Percentiles rank a stretch among this genome's conserved stretches.
These are phyloP conservation scores for Urophycis tenuis DNA, from an alignment of 2,797 vertebrate genomes.

Conservation along the genomic window DNA sequence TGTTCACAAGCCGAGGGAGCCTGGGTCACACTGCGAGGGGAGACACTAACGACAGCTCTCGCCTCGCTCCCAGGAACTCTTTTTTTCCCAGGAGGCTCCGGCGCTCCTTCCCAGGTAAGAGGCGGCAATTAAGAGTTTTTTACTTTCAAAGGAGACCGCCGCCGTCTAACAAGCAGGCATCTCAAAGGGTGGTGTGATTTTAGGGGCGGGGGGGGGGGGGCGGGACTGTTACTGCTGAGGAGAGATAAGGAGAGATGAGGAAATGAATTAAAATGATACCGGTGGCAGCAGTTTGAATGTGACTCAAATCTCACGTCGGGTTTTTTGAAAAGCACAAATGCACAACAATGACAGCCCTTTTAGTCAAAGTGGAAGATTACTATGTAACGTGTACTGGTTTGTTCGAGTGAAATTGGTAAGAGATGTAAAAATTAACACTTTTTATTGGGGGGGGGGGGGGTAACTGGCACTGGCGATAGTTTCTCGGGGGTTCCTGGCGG, in stretches of 20 bases:
- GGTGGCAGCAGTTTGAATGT: neutral
- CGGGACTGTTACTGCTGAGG: neutral
- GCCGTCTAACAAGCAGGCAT: neutral
- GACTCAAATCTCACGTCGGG: neutral
- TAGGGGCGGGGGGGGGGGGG: neutral
- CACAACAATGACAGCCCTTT: neutral
- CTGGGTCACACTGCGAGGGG: conserved; percentile 59
- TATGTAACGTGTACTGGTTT: neutral
- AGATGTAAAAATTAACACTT: neutral
- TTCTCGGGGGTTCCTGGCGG: neutral
- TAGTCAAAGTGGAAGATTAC: neutral
- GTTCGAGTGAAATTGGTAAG: neutral
- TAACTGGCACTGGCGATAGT: neutral
- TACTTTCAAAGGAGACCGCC: conserved; percentile 6
- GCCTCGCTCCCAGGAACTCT: conserved; percentile 19
- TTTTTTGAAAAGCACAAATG: neutral
- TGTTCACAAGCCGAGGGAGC: conserved; percentile 52
- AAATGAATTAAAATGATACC: neutral
- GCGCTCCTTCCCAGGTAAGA: conserved; percentile 33
- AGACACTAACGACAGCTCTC: conserved; percentile 56
- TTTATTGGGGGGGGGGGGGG: too few relatives aligned
- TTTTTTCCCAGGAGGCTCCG: conserved; percentile 38
- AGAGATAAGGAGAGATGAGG: neutral
- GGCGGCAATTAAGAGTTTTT: conserved; percentile 2
- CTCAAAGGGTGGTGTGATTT: neutral